These are phyloP conservation scores for Etheostoma nigrum DNA, from an alignment of 2,797 vertebrate species.

Conservation along the genomic window DNA sequence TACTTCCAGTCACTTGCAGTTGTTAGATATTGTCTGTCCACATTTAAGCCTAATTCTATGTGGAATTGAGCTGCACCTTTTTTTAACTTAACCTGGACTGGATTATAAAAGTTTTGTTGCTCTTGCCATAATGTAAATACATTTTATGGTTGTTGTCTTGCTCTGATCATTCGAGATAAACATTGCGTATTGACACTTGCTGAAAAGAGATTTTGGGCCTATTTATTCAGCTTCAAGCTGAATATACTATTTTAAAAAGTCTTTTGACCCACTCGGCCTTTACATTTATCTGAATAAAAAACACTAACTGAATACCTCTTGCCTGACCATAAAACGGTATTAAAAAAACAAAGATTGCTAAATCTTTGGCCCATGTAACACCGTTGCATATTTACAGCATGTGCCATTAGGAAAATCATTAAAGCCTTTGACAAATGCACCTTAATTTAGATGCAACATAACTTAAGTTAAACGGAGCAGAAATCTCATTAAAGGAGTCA, in stretches of 20 bases:
- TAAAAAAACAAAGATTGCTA: background rate
- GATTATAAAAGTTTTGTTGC: background rate
- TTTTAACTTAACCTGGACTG: background rate
- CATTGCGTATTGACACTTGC: background rate
- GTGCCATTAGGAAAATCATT: conserved; percentile 40
- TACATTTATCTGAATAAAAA: background rate
- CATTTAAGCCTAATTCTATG: background rate
- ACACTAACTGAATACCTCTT: background rate
- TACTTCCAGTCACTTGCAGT: background rate
- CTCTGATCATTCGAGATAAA: background rate
- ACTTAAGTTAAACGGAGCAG: conserved; percentile 72
- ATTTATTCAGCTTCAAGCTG: background rate
- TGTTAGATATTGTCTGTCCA: background rate
- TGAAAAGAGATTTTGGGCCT: background rate
- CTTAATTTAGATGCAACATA: conserved; percentile 38
- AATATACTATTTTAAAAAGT: background rate
- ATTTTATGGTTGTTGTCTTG: background rate
- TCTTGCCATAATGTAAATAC: background rate
- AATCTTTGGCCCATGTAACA: background rate
- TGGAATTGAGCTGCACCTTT: background rate
- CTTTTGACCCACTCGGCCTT: background rate
- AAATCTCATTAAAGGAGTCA: conserved; percentile 74
- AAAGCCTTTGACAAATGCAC: conserved; percentile 38
- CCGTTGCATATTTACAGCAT: conserved; percentile 32
- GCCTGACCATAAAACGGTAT: background rate